Conservation (phyloP, 2,797 vertebrate genomes). For the Coreius guichenoti region DNA sequence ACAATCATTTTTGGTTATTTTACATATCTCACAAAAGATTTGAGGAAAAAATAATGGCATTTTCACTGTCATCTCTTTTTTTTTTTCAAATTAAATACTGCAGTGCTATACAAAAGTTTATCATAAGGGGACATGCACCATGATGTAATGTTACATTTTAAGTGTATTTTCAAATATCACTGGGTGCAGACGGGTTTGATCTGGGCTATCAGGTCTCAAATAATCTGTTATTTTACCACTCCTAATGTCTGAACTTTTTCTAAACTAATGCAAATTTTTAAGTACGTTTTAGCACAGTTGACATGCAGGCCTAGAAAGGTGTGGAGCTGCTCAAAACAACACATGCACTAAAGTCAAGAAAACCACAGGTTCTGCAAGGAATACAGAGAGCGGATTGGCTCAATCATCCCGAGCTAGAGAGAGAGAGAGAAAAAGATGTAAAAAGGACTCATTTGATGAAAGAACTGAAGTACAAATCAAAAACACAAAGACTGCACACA, state of each 20-base stretch:
- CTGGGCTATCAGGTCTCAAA: neutral
- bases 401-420: conserved; percentile 75
- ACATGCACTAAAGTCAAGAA: conserved; percentile 80
- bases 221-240: conserved; percentile 49
- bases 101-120: conserved; percentile 51
- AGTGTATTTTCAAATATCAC: conserved; percentile 44
- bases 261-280: conserved; percentile 39
- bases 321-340: conserved; percentile 74
- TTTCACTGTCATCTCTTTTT: conserved; percentile 51
- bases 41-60: conserved; percentile 62
- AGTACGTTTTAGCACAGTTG: conserved; percentile 57
- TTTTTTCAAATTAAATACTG: conserved; percentile 52
- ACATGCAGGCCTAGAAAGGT: conserved; percentile 77
- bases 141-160: conserved; percentile 55
- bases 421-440: conserved; percentile 60
- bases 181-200: neutral
- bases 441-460: conserved; percentile 39
- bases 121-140: conserved; percentile 72
- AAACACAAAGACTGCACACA: conserved; percentile 41
- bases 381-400: conserved; percentile 66
- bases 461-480: neutral
- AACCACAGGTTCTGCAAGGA: conserved; percentile 71
- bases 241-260: neutral
- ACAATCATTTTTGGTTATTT: conserved; percentile 67
- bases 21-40: conserved; percentile 76